Base-by-base conservation (phyloP, 2,888 invertebrate genomes). In the Nomada ruficornis region DNA sequence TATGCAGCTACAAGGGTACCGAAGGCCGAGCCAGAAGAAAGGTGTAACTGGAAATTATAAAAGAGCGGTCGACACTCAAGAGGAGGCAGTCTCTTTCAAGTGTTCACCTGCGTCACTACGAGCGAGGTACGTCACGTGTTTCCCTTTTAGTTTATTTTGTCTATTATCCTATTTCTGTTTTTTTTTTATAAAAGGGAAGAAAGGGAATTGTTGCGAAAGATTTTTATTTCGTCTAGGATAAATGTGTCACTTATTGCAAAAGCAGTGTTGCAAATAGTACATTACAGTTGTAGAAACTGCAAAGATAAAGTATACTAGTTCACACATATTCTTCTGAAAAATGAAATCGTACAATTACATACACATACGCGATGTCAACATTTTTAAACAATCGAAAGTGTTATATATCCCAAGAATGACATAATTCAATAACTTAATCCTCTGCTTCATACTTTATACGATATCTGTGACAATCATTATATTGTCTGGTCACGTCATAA, bases 41-140 rank as follows among this genome's bases (percentile, higher is more conserved):
- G 91, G 90, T 83, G 86, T 81, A 80, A 75, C 76, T 73, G 89
- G 86, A 93, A 92, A 93, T 93, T 93, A 93, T 93, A 93, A 93
- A 93, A 93, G 93, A 91, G 85, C 90, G 91, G 81, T 82, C 87
- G 88, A 70, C 75, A 77, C 73, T 77, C 83, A 83, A 87, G 87
- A 89, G 85, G 90, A 91, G 88, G 87, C 92, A 93, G 93, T 93
- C 89, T 89, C 86, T 88, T 89, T 86, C 90, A 89, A 91, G 90
- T 91, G 88, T 87, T 85, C 89, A 85, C 83, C 88, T 87, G 88
- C 72, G 82, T 82, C 81, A 87, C 88, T 86, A 84, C 90, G 78
- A 80, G 23, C 67, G 54, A 77, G 88, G 89, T 89, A 88, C 69
- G 87, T 89, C 55, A 67, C 26, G n/a, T 26, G 60, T 59, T 60